Base-by-base conservation (phyloP, 2,113 vertebrate species). In the Phasianus colchicus region DNA sequence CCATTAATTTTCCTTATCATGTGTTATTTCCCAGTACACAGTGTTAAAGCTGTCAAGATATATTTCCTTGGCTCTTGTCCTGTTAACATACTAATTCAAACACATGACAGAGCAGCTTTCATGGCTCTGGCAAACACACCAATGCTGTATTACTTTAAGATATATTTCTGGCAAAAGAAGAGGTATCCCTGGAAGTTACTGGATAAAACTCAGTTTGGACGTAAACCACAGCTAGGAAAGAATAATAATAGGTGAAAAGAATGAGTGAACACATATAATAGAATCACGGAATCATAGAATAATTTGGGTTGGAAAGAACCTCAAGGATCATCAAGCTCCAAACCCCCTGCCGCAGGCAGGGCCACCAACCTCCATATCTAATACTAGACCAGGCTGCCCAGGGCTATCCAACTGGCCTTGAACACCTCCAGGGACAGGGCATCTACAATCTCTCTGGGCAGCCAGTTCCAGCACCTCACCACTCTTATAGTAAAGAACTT, bases 1-100 rank as follows among this genome's bases (percentile, higher is more conserved):
- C 54, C 69, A 79, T 91, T 89, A 88, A 91, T 96, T 96, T 94
- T 88, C 90, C 81, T 94, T 92, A 96, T 94, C 78, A 38, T 34
- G 38, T 32, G 78, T 60, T 90, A 54, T 86, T 95, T 93, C 70
- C 84, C 65, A 92, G 71, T 45, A 58, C 47, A 83, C 14, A 57
- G 24, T 55, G n/a, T 71, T 79, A 84, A 47, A 85, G 29, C 47
- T 93, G 83, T 76, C 88, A 96, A 83, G 88, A 93, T 75, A 40
- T 9, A 85, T 91, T 67, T 95, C 50, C 22, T 32, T 80, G 40
- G 47, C 57, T 86, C 60, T 88, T 81, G 21, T 83, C 69, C 83
- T 88, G 72, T 73, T 89, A 92, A 88, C 47, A 54, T 54, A 64
- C 38, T 92, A 94, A 93, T 95, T 94, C 88, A 79, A 71, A 86